Conservation (phyloP, 2,797 vertebrate species). For the Gadopsis marmoratus region DNA sequence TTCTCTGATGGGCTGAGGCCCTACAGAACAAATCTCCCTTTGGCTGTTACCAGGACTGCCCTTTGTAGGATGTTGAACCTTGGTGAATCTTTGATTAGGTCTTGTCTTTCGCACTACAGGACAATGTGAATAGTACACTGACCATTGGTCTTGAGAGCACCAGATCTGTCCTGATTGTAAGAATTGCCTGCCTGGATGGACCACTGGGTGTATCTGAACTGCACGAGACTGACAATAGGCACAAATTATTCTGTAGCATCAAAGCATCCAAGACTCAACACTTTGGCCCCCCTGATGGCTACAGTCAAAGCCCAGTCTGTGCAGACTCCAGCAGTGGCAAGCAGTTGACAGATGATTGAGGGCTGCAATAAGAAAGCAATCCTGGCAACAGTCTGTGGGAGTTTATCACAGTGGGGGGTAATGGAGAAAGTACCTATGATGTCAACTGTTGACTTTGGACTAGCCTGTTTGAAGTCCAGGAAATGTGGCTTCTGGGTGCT, state of each 20-base stretch:
- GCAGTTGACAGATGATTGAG: conserved; percentile 30
- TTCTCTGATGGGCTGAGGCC: no score
- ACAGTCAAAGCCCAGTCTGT: conserved; percentile 10
- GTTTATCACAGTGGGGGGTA: conserved; percentile 35
- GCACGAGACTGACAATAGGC: not conserved
- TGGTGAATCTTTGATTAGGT: conserved; percentile 22
- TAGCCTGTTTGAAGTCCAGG: conserved; percentile 53
- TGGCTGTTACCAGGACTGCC: not conserved
- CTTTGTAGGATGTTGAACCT: conserved; percentile 6
- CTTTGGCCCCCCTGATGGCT: conserved; percentile 19
- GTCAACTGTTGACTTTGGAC: conserved; percentile 60
- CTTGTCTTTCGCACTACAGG: not conserved
- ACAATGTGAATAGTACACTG: conserved; percentile 1
- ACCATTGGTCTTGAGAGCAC: conserved; percentile 8
- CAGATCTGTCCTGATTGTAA: conserved; percentile 15
- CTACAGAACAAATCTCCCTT: conserved; percentile 6
- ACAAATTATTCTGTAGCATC: conserved; percentile 15
- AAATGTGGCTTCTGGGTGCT: conserved; percentile 43
- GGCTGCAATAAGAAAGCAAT: conserved; percentile 48
- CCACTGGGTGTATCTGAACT: conserved; percentile 13
- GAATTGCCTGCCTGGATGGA: conserved; percentile 10
- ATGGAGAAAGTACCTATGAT: conserved; percentile 50
- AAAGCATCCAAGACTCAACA: conserved; percentile 29
- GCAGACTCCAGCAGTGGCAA: conserved; percentile 22
- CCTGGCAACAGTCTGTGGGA: conserved; percentile 38